Evolutionary conservation across 2,888 invertebrate genomes (phyloP).

Genomic region (Tortricodes alternella): DNA sequence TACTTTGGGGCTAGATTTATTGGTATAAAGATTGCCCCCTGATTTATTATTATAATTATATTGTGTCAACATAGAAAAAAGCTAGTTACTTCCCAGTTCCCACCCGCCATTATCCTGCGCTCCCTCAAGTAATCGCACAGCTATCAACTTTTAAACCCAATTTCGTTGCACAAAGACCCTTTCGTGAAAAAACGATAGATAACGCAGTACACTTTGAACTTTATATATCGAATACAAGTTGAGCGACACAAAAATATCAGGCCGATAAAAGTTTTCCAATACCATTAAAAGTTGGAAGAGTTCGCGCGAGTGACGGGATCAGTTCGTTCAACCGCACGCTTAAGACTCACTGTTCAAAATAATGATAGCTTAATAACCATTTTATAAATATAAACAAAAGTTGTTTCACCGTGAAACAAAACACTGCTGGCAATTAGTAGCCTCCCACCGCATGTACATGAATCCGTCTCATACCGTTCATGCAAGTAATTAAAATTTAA

Average conservation of each 20-base stretch:
- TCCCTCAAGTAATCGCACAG: not conserved
- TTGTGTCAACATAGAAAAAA: not conserved
- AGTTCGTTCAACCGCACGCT: not conserved
- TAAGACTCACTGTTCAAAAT: not conserved
- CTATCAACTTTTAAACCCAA: conserved; percentile 12
- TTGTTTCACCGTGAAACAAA: conserved; percentile 10
- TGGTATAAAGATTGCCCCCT: too few species aligned
- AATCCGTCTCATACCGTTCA: too few species aligned
- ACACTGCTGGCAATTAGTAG: not conserved
- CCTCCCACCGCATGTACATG: too few species aligned
- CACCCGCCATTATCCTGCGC: not conserved
- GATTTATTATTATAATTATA: too few species aligned
- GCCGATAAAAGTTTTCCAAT: conserved; percentile 51
- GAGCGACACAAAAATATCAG: conserved; percentile 43
- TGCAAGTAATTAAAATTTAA: too few species aligned
- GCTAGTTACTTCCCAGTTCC: not conserved
- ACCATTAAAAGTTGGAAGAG: conserved; percentile 52
- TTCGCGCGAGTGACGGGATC: conserved; percentile 16
- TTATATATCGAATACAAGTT: conserved; percentile 27
- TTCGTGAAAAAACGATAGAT: conserved; percentile 54
- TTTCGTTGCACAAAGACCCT: conserved; percentile 22
- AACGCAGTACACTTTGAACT: conserved; percentile 48
- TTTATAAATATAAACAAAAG: conserved; percentile 22
- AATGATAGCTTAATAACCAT: conserved; percentile 18
- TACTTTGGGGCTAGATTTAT: too few species aligned